Base-by-base conservation (phyloP, 2,888 invertebrate genomes). In the Lepetodrilus schrolli region DNA sequence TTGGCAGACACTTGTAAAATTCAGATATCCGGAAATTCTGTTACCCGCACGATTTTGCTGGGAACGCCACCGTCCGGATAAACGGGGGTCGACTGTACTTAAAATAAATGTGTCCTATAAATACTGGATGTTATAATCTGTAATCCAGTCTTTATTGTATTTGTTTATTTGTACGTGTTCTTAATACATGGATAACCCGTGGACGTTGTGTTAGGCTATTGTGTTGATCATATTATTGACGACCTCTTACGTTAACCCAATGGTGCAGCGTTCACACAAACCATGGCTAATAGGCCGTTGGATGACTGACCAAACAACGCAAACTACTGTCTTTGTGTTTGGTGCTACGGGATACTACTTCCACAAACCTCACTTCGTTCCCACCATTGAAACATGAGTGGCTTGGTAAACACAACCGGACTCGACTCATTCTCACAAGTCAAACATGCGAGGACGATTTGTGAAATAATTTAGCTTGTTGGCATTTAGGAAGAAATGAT, bases 401-500 rank as follows among this genome's bases (percentile, higher is more conserved):
- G 58, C 30, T 26, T 30, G 13, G 58, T 30, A 58, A 58, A 58
- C 34, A 58, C 34, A 30, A 21, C 34, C 5, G 13, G 58, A 58
- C 58, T 58, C 34, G 34, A 34, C 21, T 30, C 34, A 26, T 58
- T 58, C 58, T 5, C 30, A 3, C n/a, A 30, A 30, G 34, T 30
- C 58, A 58, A 58, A 58, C 58, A 58, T 58, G 30, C 58, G 58
- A 58, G 34, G 58, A 58, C 58, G 58, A 30, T 58, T 58, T 58
- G 58, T 17, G 58, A 17, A 58, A 58, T 58, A 58, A 58, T 30
- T 58, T 34, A 26, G 58, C 17, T 58, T 58, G 34, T 58, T 58
- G 58, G 58, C 58, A 34, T 58, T 58, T 58, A 58, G 26, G 17
- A 17, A 34, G 30, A 30, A 30, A 13, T 26, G 58, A 58, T 58